Conservation (phyloP, 2,113 vertebrate genomes). For the Spheniscus mendiculus region DNA sequence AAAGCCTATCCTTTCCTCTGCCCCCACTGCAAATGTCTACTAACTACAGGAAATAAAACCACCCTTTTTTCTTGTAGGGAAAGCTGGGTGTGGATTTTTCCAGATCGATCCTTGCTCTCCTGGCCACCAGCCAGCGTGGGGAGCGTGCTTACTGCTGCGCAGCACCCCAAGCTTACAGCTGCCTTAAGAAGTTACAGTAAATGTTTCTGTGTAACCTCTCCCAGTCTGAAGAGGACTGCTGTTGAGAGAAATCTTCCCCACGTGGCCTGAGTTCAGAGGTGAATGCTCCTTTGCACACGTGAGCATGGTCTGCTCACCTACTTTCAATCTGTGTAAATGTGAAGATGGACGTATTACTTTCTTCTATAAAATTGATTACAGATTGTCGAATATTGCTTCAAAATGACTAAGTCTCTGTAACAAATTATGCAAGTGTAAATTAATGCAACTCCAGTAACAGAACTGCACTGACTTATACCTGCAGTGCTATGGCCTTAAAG, state of each 20-base stretch:
- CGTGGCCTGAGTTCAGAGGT: accelerated
- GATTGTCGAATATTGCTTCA: not conserved
- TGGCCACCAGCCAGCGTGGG: not conserved
- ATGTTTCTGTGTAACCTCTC: not conserved
- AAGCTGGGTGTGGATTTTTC: not conserved
- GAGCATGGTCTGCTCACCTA: not conserved
- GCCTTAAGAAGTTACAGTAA: not conserved
- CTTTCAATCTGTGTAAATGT: not conserved
- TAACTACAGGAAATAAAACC: not conserved
- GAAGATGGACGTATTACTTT: not conserved
- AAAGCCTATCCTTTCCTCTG: not conserved
- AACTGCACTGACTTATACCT: not conserved
- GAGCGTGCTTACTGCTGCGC: not conserved
- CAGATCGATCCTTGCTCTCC: not conserved
- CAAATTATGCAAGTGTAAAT: not conserved
- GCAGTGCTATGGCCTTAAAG: not conserved
- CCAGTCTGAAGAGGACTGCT: not conserved
- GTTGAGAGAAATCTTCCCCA: not conserved
- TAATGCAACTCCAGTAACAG: not conserved
- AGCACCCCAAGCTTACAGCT: not conserved
- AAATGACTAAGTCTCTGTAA: not conserved
- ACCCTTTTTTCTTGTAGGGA: not conserved
- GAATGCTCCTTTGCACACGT: not conserved
- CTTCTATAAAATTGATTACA: not conserved
- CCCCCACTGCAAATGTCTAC: not conserved